These are phyloP conservation scores for Escarpia spicata DNA, from an alignment of 2,888 invertebrate species.

Conservation along the genomic window DNA sequence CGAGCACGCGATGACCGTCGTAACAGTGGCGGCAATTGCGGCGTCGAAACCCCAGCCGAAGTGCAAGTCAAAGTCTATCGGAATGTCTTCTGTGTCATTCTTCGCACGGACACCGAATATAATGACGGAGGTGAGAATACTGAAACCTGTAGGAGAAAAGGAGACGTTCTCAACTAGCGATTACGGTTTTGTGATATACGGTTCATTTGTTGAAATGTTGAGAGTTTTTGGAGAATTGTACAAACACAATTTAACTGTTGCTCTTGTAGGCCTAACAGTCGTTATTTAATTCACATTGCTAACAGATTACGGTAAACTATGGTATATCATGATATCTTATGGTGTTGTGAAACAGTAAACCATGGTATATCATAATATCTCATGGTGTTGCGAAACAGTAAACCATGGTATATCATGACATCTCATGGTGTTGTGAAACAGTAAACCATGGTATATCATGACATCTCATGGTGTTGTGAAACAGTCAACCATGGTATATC, in stretches of 20 bases:
- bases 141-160: neutral
- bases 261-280: too few relatives aligned
- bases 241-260: neutral
- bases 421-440: too few relatives aligned
- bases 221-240: neutral
- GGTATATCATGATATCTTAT: too few relatives aligned
- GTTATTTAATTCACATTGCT: too few relatives aligned
- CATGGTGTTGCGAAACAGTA: too few relatives aligned
- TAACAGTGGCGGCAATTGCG: neutral
- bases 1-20: neutral
- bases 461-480: too few relatives aligned
- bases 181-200: neutral
- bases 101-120: neutral
- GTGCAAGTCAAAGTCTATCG: neutral
- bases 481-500: too few relatives aligned
- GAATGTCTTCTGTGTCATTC: neutral
- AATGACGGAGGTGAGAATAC: neutral
- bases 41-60: neutral
- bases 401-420: too few relatives aligned
- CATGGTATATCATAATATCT: too few relatives aligned
- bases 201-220: neutral
- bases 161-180: neutral
- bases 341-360: too few relatives aligned
- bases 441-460: too few relatives aligned
- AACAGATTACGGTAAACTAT: too few relatives aligned